Percentiles rank a stretch among this genome's conserved stretches.
Conservation (phyloP, 1,140 invertebrate genomes). For the Acromyrmex echinatior region DNA sequence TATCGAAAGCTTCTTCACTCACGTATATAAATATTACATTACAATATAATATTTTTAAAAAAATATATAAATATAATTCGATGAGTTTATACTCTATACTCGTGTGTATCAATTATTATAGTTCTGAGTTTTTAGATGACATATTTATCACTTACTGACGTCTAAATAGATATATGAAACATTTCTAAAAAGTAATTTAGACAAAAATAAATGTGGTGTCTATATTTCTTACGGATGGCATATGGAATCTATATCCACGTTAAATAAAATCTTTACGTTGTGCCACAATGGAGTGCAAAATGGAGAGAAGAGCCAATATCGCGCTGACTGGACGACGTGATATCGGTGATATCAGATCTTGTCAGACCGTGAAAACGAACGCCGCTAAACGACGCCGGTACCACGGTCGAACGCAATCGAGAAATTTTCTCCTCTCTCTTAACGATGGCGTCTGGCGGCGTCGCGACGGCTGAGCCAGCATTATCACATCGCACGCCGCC, state of each 20-base stretch:
- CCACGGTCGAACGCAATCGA: neutral
- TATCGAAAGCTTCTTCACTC: neutral
- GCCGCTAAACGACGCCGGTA: slow-evolving; percentile 31
- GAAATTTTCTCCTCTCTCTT: slow-evolving; percentile 9
- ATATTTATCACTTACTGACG: neutral
- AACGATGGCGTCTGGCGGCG: slow-evolving; percentile 11
- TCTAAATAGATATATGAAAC: neutral
- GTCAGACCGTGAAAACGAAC: slow-evolving; percentile 34
- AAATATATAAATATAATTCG: slow-evolving; percentile 23
- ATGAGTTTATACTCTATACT: neutral
- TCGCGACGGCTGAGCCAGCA: slow-evolving; percentile 57
- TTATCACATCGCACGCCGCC: slow-evolving; percentile 13
- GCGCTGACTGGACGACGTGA: slow-evolving; percentile 40
- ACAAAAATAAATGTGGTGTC: neutral
- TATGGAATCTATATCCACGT: neutral
- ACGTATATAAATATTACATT: neutral
- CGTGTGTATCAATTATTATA: neutral
- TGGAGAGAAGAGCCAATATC: neutral
- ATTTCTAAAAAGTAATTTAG: neutral
- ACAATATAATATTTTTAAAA: neutral
- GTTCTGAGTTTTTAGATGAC: neutral
- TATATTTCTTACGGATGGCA: neutral
- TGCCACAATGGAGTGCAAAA: neutral
- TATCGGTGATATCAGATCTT: slow-evolving; percentile 37
- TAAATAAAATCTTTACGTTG: slow-evolving; percentile 8